Conservation (phyloP, 2,888 invertebrate species). For the Altica lythri region DNA sequence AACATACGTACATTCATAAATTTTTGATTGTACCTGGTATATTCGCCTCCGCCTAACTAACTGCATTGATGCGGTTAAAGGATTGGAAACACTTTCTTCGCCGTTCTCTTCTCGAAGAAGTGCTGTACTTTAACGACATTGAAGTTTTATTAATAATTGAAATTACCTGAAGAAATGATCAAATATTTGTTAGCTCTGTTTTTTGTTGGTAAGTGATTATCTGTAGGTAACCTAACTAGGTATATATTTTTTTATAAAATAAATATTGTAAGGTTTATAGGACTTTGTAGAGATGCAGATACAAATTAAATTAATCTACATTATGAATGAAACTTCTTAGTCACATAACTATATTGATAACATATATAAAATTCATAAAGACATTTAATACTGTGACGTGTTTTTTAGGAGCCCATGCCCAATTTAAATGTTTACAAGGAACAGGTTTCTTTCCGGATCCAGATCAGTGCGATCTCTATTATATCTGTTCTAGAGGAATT, state of each 20-base stretch:
- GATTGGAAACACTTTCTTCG: constrained; percentile 14
- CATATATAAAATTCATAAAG: too few species aligned
- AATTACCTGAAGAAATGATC: constrained; percentile 6
- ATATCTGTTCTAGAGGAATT: constrained; percentile 69
- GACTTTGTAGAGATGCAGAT: not conserved
- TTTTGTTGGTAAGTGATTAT: constrained; percentile 21
- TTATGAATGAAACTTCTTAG: not conserved
- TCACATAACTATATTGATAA: too few species aligned
- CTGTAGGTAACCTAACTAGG: too few species aligned
- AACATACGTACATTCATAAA: too few species aligned
- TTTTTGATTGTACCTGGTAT: constrained; percentile 7
- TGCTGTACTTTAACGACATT: not conserved
- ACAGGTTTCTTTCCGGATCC: constrained; percentile 76
- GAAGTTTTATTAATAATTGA: not conserved
- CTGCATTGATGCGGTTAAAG: constrained; percentile 13
- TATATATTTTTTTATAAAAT: too few species aligned
- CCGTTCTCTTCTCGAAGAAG: constrained; percentile 14
- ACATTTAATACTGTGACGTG: too few species aligned
- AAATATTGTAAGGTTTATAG: too few species aligned
- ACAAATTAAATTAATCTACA: not conserved
- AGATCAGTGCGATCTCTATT: constrained; percentile 80
- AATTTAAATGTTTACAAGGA: constrained; percentile 72
- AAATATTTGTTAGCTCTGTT: constrained; percentile 16
- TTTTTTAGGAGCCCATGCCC: constrained; percentile 44
- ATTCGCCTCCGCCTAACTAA: not conserved